Base-by-base conservation (phyloP, 2,113 vertebrate species). In the Lamprologus lemairii region DNA sequence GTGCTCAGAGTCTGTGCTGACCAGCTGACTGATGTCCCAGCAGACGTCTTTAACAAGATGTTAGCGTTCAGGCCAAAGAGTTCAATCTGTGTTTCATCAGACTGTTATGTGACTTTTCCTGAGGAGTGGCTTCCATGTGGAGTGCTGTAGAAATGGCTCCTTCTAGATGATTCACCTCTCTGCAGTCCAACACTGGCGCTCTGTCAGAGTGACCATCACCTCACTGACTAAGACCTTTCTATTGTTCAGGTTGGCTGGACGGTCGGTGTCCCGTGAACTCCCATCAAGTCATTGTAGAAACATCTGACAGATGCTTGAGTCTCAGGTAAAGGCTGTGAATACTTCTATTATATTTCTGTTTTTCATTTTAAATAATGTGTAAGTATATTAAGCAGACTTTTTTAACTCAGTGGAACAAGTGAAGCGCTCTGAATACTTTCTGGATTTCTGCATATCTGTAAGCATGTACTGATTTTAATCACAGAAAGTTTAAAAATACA, bases 211-310 rank as follows among this genome's bases (percentile, higher is more conserved):
- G 14, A 6, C 55, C 55, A 17, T 58, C 55, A 9, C 55, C 55
- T 58, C 55, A 17, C 26, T 17, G 55, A 58, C 55, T 58, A 31
- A 60, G 26, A 6, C 14, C 26, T 8, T 57, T 57, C 54, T 57
- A 28, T 26, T 57, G 14, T 0, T 31, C 57, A 60, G 57, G 1
- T 2, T 31, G 26, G 57, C 57, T 60, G 57, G 26, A 60, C 8
- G 3, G 26, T 60, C 57, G 6, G 57, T 31, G 57, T 60, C 57
- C 26, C 2, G 26, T 60, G 14, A 60, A 60, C 26, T 60, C 57
- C 26, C 16, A 31, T 60, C 26, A 0, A 0, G 14, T 31, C 57
- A 9, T 1, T 60, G 57, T 31, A 31, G 57, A 60, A 31, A 60
- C 14, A 60, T 17, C 57, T 60, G 57, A 60, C 57, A 60, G 26